Base-by-base conservation (phyloP, 2,797 vertebrate genomes). In the Lithobates pipiens region DNA sequence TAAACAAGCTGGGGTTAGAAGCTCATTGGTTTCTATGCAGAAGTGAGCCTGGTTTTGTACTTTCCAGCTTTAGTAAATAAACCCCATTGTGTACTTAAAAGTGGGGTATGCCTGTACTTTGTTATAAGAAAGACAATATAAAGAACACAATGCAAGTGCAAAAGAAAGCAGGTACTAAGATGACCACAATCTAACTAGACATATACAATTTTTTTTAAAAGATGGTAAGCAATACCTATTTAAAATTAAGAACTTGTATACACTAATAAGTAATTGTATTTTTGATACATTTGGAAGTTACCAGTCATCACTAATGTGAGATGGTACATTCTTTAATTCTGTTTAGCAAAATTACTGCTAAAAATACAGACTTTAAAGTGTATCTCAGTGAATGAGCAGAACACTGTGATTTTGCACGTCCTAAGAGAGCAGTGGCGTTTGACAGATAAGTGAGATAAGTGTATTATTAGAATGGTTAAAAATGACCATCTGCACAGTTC, bases 381-480 rank as follows among this genome's bases (percentile, higher is more conserved):
- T 25, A 65, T 25, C 10, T 25, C 25, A 29, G 44, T 34, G 15
- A 44, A 36, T 57, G 3, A 13, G 44, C 68, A 34, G 10, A 34
- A 57, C n/a, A 71, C 32, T 34, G 15, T 54, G 32, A 32, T 57
- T 39, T 25, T 57, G 44, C 42, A 32, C 7, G n/a, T 67, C 65
- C 65, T 39, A 32, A 16, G 46, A 44, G 57, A 63, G n/a, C n/a
- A 44, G 73, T 46, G n/a, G 29, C 10, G 32, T 70, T 72, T 80
- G 78, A 71, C 44, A 80, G 42, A 25, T 80, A 70, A 61, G 65
- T 29, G n/a, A 67, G 65, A 67, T 67, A 67, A 46, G 78, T 71
- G 23, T 54, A 72, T 36, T 13, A 61, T 34, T 61, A 72, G 54
- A 61, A 23, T 61, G 69, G 78, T 71, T 68, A 70, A 80, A 78